phyloP scores from a whole-genome alignment of 1,140 invertebrate species.

The Holcopasites calliopsidis region DNA sequence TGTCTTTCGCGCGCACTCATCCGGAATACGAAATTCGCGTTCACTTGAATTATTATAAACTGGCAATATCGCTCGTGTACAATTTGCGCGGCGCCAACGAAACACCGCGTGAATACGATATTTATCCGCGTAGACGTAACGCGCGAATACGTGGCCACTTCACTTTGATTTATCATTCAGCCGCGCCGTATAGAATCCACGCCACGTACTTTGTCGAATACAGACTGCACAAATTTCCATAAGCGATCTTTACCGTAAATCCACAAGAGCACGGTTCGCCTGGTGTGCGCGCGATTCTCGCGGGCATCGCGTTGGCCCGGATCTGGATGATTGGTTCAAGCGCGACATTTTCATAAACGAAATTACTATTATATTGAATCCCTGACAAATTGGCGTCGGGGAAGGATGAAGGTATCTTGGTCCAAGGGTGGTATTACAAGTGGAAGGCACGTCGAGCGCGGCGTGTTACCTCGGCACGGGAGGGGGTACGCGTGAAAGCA shows the following conservation, averaged over 20 bases:
- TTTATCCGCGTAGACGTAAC: constrained; percentile 22
- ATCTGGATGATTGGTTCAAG: no score
- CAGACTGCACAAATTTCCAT: constrained; percentile 30
- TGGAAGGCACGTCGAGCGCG: background rate
- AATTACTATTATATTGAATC: no score
- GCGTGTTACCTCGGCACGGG: constrained; percentile 13
- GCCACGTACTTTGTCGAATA: constrained; percentile 21
- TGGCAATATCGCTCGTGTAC: background rate
- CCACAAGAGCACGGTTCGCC: background rate
- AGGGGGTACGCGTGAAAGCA: constrained; percentile 15
- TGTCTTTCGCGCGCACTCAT: constrained; percentile 25
- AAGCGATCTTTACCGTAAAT: constrained; percentile 32
- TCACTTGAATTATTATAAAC: constrained; percentile 46
- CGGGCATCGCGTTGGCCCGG: background rate
- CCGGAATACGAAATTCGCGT: constrained; percentile 38
- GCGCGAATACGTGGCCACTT: constrained; percentile 23
- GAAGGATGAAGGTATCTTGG: background rate
- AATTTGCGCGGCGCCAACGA: background rate
- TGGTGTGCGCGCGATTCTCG: background rate
- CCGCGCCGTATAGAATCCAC: background rate
- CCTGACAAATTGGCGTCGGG: background rate
- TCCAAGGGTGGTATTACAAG: constrained; percentile 16
- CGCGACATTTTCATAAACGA: no score
- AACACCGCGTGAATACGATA: constrained; percentile 7
- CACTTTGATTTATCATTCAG: constrained; percentile 45